Conservation (phyloP, 1,140 invertebrate species). For the Drosophila sproati region DNA sequence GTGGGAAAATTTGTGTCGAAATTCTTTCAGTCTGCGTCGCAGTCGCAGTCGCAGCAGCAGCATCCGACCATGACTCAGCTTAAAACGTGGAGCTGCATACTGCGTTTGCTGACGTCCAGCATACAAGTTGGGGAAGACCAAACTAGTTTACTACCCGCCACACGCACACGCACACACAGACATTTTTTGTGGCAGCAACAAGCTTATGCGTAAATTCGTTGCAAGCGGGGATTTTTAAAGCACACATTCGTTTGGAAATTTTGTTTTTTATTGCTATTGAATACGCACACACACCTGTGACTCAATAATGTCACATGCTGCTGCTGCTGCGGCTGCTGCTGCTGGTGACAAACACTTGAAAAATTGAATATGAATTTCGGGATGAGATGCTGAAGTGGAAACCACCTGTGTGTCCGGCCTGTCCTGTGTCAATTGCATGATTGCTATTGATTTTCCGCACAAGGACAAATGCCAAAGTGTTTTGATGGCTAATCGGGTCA, state of each 20-base stretch:
- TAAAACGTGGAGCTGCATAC: constrained; percentile 11
- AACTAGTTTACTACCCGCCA: neutral
- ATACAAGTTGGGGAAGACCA: constrained; percentile 68
- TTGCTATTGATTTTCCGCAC: constrained; percentile 64
- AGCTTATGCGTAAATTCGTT: neutral
- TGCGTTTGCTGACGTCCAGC: constrained; percentile 49
- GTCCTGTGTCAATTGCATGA: constrained; percentile 51
- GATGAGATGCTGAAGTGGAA: constrained; percentile 2
- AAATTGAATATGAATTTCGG: constrained; percentile 3
- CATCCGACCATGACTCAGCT: constrained; percentile 67
- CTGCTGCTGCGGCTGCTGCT: neutral
- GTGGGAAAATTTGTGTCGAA: constrained; percentile 70
- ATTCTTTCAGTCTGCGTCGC: constrained; percentile 40
- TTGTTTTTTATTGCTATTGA: neutral
- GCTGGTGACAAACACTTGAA: constrained; percentile 49
- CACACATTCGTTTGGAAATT: neutral
- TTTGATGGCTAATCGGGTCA: constrained; percentile 59
- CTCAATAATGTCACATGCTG: constrained; percentile 16
- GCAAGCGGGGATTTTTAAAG: constrained; percentile 5
- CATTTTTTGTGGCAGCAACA: constrained; percentile 6
- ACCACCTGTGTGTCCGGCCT: neutral
- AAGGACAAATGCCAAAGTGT: constrained; percentile 23
- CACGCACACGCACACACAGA: neutral
- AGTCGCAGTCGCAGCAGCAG: neutral
- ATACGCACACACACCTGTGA: neutral